Evolutionary conservation across 2,888 invertebrate genomes (phyloP).

Genomic region (Scaptomyza parva): DNA sequence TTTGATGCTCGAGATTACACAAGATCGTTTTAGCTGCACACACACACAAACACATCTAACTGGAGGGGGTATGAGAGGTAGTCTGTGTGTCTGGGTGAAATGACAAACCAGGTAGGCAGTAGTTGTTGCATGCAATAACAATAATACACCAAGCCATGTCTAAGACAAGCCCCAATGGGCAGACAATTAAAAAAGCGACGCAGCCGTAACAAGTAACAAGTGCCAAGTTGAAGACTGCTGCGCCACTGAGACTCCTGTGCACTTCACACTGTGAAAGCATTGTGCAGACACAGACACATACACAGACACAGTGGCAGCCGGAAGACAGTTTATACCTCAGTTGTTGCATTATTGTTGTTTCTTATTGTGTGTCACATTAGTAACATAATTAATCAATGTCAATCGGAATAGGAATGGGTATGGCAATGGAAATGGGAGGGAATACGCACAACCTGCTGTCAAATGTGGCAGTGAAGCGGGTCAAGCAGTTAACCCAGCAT

Average conservation of each 20-base stretch:
- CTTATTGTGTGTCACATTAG: slow-evolving; percentile 25
- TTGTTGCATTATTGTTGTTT: slow-evolving; percentile 34
- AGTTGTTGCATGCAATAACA: slow-evolving; percentile 52
- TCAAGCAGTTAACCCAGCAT: slow-evolving; percentile 46
- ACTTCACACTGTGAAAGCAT: slow-evolving; percentile 40
- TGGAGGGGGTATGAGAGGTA: not conserved
- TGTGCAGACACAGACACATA: slow-evolving; percentile 11
- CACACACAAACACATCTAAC: not conserved
- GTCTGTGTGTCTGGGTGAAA: slow-evolving; percentile 4
- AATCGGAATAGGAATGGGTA: no score
- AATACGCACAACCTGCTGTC: slow-evolving; percentile 5
- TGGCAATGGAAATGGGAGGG: no score
- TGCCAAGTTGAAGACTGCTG: slow-evolving; percentile 65
- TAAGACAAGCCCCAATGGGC: slow-evolving; percentile 33
- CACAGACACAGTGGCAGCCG: slow-evolving; percentile 58
- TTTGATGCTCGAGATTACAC: slow-evolving; percentile 49
- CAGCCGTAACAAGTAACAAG: slow-evolving; percentile 70
- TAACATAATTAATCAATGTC: slow-evolving; percentile 79
- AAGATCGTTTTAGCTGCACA: slow-evolving; percentile 40
- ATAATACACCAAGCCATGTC: not conserved
- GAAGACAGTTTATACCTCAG: slow-evolving; percentile 75
- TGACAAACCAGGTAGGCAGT: slow-evolving; percentile 10
- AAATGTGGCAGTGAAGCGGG: slow-evolving; percentile 44
- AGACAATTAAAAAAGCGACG: slow-evolving; percentile 53
- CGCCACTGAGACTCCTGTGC: slow-evolving; percentile 26